Evolutionary conservation across 2,888 invertebrate species (phyloP).

Genomic region (Chironomus tentans): DNA sequence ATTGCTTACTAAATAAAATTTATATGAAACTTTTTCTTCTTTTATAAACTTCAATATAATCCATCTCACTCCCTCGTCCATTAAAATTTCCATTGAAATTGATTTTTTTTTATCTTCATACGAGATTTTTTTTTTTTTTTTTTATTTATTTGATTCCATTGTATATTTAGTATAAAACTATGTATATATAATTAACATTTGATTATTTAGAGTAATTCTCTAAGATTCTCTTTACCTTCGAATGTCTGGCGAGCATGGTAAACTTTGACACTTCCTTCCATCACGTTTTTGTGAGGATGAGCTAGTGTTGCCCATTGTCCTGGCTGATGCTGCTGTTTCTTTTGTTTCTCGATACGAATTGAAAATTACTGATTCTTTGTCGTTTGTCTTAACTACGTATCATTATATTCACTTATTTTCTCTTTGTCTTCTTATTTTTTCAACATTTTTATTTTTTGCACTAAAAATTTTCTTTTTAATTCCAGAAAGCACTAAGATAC

Average conservation of each 20-base stretch:
- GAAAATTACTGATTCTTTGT: too few species aligned
- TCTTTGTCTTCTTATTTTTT: neutral
- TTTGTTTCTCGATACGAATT: neutral
- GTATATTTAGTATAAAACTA: too few species aligned
- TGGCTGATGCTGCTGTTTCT: neutral
- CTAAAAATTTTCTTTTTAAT: too few species aligned
- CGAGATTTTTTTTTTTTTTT: neutral
- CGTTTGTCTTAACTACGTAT: too few species aligned
- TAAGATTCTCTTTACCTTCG: too few species aligned
- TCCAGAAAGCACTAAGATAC: too few species aligned
- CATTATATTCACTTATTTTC: neutral
- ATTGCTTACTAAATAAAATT: neutral
- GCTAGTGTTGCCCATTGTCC: constrained; percentile 31
- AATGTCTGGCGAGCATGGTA: constrained; percentile 70
- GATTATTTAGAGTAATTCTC: too few species aligned
- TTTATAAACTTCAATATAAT: neutral
- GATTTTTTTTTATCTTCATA: neutral
- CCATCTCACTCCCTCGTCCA: neutral
- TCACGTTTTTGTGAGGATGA: constrained; percentile 38
- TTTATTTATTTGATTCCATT: too few species aligned
- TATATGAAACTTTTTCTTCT: neutral
- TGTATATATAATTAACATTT: too few species aligned
- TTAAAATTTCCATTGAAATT: constrained; percentile 16
- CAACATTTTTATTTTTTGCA: neutral
- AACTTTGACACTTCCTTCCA: constrained; percentile 49